phyloP scores from a whole-genome alignment of 2,113 vertebrate species.

The Stomatorhinus ivindoensis region DNA sequence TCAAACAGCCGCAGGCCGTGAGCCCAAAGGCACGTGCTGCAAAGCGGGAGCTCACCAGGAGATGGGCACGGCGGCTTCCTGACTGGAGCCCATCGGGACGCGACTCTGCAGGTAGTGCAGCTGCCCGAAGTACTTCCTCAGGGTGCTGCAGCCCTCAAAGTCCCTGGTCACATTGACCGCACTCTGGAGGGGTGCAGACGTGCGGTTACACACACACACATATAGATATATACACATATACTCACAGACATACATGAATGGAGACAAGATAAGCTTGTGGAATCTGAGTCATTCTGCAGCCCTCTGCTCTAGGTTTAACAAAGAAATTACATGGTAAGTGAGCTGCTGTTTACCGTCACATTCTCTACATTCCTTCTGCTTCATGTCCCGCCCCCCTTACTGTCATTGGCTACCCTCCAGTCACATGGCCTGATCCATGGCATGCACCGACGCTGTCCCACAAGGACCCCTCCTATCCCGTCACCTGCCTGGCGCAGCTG shows the following conservation, averaged over 20 bases:
- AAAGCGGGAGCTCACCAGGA: conserved; percentile 66
- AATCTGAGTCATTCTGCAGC: neutral
- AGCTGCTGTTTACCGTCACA: neutral
- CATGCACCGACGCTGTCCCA: neutral
- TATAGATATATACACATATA: neutral
- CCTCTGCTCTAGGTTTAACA: neutral
- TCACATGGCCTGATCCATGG: neutral
- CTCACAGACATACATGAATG: neutral
- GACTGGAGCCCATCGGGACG: conserved; percentile 78
- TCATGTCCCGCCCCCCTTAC: neutral
- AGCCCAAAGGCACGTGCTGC: neutral
- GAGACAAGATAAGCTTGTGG: neutral
- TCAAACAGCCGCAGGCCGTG: neutral
- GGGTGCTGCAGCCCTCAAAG: conserved; percentile 92
- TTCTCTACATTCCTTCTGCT: neutral
- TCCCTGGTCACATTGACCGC: conserved; percentile 85
- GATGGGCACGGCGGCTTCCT: conserved; percentile 81
- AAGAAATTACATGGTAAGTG: neutral
- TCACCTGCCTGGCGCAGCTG: conserved; percentile 76
- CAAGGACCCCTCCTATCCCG: neutral
- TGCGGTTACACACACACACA: conserved; percentile 6
- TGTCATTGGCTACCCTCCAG: neutral
- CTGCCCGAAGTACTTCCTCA: conserved; percentile 93
- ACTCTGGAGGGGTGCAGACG: conserved; percentile 39
- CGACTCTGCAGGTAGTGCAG: conserved; percentile 95